phyloP scores from a whole-genome alignment of 2,797 vertebrate genomes.

The Coluber constrictor region DNA sequence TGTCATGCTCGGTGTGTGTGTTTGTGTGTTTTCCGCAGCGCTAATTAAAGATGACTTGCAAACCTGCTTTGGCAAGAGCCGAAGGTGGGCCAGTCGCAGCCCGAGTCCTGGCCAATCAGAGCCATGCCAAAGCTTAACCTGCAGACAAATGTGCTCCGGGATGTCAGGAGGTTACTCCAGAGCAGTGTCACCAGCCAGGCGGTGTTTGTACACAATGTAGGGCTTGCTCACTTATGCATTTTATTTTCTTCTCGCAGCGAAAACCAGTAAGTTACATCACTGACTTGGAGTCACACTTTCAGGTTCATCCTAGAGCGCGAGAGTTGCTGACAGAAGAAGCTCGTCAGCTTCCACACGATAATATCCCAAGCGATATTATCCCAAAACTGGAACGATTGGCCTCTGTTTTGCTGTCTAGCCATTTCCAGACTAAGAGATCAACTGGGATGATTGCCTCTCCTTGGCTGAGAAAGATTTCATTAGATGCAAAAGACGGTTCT shows the following conservation, averaged over 20 bases:
- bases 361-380: neutral
- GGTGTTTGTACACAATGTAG: neutral
- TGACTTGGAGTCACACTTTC: neutral
- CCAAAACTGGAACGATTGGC: neutral
- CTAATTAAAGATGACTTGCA: neutral
- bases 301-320: neutral
- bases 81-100: neutral
- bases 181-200: neutral
- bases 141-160: neutral
- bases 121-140: neutral
- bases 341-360: neutral
- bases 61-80: neutral
- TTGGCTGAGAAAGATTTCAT: neutral
- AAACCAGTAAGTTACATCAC: neutral
- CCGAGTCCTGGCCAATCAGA: neutral
- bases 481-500: neutral
- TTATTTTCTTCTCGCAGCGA: neutral
- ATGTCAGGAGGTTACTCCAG: neutral
- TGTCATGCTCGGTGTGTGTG: neutral
- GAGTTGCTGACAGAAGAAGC: neutral
- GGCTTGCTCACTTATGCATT: neutral
- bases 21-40: neutral
- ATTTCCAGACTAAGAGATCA: neutral
- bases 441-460: neutral
- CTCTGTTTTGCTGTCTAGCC: neutral